Base-by-base conservation (phyloP, 2,797 vertebrate genomes). In the Urosaurus nigricauda region DNA sequence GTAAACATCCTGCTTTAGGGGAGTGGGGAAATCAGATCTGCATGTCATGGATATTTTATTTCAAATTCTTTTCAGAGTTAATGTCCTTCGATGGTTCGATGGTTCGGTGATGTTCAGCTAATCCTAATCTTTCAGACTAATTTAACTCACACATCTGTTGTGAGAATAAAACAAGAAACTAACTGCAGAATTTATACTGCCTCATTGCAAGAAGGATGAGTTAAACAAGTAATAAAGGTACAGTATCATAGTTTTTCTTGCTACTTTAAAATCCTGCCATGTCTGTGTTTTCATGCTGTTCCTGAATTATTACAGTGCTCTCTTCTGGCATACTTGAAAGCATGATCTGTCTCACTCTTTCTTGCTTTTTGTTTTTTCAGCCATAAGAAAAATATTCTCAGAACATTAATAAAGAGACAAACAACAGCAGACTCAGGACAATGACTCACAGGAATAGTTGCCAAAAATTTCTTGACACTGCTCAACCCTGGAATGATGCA, bases 361-460 rank as follows among this genome's bases (percentile, higher is more conserved):
- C 56, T 0, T 58, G 19, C 40, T 85, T 60, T 77, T 60, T 17
- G 14, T 37, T 2, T 37, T 60, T 13, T 11, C 24, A 68, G 35
- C 19, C 4, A 2, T 16, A 12, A 53, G 58, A 83, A 63, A 73
- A 21, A 32, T 14, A 68, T 70, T 19, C 3, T 29, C 17, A n/a
- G 7, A 0, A 43, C 37, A 63, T 21, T 58, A 85, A 84, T 58
- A 85, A 84, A 58, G 21, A 43, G 43, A 56, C 2, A 43, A 81
- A 56, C 16, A 75, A 75, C 32, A 32, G 47, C 8, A 1, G 14
- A 70, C 60, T 16, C 37, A 17, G 32, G 32, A 40, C 3, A 24
- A 87, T 85, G 82, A 87, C 86, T 90, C 37, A 29, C 75, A 11
- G 1, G 32, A 80, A 71, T 29, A 74, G 80, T 83, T 87, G 87